Evolutionary conservation across 2,797 vertebrate species (phyloP).

Genomic region (Selene dorsalis): DNA sequence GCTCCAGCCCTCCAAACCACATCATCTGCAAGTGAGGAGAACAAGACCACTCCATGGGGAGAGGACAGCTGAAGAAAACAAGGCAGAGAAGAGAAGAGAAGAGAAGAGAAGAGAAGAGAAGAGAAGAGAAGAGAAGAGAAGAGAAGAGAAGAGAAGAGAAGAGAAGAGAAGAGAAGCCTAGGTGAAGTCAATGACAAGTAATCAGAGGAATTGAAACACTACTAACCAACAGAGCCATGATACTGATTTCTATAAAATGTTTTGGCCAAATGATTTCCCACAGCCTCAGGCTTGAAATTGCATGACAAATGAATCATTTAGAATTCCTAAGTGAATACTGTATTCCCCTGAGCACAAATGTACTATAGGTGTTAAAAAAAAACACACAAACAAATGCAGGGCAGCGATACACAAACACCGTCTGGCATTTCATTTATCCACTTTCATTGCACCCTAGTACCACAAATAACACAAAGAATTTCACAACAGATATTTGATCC

Average conservation of each 20-base stretch:
- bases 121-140: constrained; percentile 10
- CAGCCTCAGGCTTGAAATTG: constrained; percentile 29
- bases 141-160: constrained; percentile 25
- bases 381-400: constrained; percentile 25
- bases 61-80: constrained; percentile 58
- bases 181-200: constrained; percentile 29
- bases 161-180: constrained; percentile 3
- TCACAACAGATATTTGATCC: background rate
- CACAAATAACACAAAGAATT: constrained; percentile 6
- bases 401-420: constrained; percentile 25
- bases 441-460: constrained; percentile 10
- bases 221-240: constrained; percentile 10
- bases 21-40: constrained; percentile 82
- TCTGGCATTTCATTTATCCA: constrained; percentile 4
- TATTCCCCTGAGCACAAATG: constrained; percentile 28
- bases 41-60: constrained; percentile 73
- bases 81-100: constrained; percentile 44
- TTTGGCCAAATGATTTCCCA: constrained; percentile 34
- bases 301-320: constrained; percentile 56
- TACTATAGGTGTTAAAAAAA: constrained; percentile 27
- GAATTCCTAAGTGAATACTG: constrained; percentile 45
- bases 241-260: constrained; percentile 41
- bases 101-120: constrained; percentile 6
- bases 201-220: constrained; percentile 32
- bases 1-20: constrained; percentile 78